Evolutionary conservation across 1,140 invertebrate species (phyloP), one percentile per base, ranked within the genome.

Genomic region (Aphidius ervi): DNA sequence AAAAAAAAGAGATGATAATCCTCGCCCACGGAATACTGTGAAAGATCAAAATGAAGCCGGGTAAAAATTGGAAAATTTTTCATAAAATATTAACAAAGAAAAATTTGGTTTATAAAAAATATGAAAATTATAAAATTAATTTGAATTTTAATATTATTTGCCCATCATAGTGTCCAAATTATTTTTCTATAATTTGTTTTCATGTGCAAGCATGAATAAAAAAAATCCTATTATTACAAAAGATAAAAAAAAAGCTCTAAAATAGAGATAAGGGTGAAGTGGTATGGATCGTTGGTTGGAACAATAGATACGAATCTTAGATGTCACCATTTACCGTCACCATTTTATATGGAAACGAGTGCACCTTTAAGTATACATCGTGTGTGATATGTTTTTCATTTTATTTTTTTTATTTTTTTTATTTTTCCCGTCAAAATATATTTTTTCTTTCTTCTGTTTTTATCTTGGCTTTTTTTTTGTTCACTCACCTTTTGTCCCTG

Each of bases 11-110:
- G 62, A 63, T 66, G 61, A 69, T 74, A 78, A 78, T 76, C 72
- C 71, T 75, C 73, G 75, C 72, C 73, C 74, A 74, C 71, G 67
- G 70, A 63, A 73, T 71, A 75, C 76, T 76, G 73, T 72, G 70
- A 68, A 67, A 71, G 73, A 71, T 68, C 68, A 64, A 71, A 75
- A 75, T 73, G 66, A 75, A 71, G 46, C 63, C 63, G 69, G 67
- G 63, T 48, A 45, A 58, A 58, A 48, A 48, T 20, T 48, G 46
- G 23, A 20, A 48, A 20, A 20, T 48, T 20, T 16, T 16, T 7
- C n/a, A 16, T 10, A 46, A 58, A 16, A 47, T 47, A 58, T n/a
- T 41, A 43, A 43, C 2, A 70, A 75, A 73, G 74, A 72, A 64
- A 68, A 58, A 65, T 3, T 31, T 37, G 47, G 50, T 47, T 62